These are phyloP conservation scores for Drosophila prolongata DNA, from an alignment of 2,888 invertebrate species.

Conservation along the genomic window DNA sequence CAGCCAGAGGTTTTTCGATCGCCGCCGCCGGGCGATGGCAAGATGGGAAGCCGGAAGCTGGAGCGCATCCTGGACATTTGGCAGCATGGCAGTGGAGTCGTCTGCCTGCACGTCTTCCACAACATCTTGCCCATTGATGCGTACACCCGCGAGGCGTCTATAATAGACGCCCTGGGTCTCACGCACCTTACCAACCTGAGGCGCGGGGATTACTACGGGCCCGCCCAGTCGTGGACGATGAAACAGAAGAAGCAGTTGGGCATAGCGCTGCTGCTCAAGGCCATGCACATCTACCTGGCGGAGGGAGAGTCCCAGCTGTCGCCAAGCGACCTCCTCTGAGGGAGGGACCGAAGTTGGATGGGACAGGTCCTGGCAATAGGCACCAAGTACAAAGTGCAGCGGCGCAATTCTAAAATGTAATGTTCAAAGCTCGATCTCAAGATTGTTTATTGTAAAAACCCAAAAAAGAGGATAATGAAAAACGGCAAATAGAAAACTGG, in stretches of 20 bases:
- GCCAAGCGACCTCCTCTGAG: constrained; percentile 88
- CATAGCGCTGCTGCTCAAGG: constrained; percentile 91
- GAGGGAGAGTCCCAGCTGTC: constrained; percentile 95
- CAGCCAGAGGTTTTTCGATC: constrained; percentile 76
- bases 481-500: neutral
- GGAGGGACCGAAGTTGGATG: neutral
- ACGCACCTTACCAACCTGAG: constrained; percentile 91
- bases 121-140: constrained; percentile 96
- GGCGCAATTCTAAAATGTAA: constrained; percentile 32
- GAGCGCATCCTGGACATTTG: constrained; percentile 94
- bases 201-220: constrained; percentile 93
- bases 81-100: constrained; percentile 92
- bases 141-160: constrained; percentile 96
- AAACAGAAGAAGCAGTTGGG: constrained; percentile 91
- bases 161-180: constrained; percentile 94
- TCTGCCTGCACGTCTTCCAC: constrained; percentile 95
- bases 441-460: neutral
- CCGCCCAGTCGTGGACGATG: constrained; percentile 89
- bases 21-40: constrained; percentile 46
- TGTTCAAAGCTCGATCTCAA: constrained; percentile 56
- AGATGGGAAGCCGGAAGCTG: constrained; percentile 86
- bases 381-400: constrained; percentile 61
- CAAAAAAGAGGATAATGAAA: neutral
- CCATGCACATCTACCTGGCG: constrained; percentile 92
- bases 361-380: constrained; percentile 27